Evolutionary conservation across 2,888 invertebrate genomes (phyloP).

Genomic region (Cacoxenus indagator): DNA sequence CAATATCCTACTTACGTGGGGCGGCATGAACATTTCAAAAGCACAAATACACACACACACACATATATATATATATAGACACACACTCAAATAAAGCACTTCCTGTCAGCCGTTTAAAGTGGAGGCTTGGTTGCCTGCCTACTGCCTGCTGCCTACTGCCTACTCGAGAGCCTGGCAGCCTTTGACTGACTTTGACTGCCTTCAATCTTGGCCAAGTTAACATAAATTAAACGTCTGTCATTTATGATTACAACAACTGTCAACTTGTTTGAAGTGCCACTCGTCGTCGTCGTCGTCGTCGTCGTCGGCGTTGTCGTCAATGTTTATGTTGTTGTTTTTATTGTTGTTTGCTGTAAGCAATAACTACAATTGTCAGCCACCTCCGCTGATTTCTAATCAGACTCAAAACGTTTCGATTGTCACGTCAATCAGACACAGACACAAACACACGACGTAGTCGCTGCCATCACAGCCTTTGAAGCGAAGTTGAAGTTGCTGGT

Average conservation of each 20-base stretch:
- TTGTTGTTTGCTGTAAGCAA: not conserved
- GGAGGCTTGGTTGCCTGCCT: not conserved
- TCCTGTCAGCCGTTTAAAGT: conserved; percentile 37
- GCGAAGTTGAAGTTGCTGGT: not conserved
- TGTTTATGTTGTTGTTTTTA: not conserved
- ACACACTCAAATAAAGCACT: conserved; percentile 24
- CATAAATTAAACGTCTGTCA: conserved; percentile 55
- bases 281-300: not conserved
- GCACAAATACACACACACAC: conserved; percentile 35
- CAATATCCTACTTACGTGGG: conserved; percentile 49
- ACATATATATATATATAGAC: not conserved
- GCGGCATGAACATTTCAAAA: not conserved
- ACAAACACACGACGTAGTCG: too few species aligned
- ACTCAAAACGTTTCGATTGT: conserved; percentile 24
- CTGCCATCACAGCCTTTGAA: not conserved
- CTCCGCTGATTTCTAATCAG: conserved; percentile 22
- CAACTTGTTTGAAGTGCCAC: conserved; percentile 37
- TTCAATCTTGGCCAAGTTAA: conserved; percentile 24
- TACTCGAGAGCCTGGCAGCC: not conserved
- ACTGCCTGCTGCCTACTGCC: not conserved
- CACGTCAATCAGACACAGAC: conserved; percentile 18
- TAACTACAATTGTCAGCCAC: conserved; percentile 39
- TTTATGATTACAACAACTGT: conserved; percentile 54
- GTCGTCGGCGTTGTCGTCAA: conserved; percentile 1
- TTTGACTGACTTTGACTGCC: not conserved